Conservation (phyloP, 2,797 vertebrate genomes). For the Falco cherrug region DNA sequence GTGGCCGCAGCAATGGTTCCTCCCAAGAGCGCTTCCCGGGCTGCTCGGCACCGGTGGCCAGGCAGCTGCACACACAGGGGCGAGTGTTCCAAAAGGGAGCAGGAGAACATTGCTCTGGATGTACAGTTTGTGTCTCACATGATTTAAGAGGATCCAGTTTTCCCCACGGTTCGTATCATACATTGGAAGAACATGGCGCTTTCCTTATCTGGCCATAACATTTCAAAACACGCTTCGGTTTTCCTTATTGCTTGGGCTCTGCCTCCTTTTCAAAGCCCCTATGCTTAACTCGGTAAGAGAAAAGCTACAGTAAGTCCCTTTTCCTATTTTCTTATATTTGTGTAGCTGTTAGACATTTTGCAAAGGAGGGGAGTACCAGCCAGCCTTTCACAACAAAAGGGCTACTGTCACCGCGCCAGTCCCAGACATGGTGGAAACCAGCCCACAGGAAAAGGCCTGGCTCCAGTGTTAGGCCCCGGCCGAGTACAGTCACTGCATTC, state of each 20-base stretch:
- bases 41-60: rapidly evolving
- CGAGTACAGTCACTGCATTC: constrained; percentile 95
- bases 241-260: constrained; percentile 10
- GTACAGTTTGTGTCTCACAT: not conserved
- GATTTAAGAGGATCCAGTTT: not conserved
- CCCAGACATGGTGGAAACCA: constrained; percentile 92
- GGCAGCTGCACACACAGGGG: not conserved
- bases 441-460: constrained; percentile 98
- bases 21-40: not conserved
- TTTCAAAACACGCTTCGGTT: constrained; percentile 7
- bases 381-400: constrained; percentile 92
- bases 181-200: not conserved
- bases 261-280: constrained; percentile 63
- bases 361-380: constrained; percentile 81
- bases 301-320: constrained; percentile 84
- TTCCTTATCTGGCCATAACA: constrained; percentile 31
- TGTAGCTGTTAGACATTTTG: constrained; percentile 90
- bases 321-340: constrained; percentile 96
- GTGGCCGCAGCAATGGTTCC: rapidly evolving
- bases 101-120: not conserved
- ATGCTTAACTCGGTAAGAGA: constrained; percentile 67
- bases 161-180: not conserved
- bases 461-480: constrained; percentile 85
- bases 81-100: not conserved
- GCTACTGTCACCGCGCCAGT: constrained; percentile 95